A percentile compares a stretch with the other conserved stretches of the same genome.
These are phyloP conservation scores for Malthinus flaveolus DNA, from an alignment of 2,888 invertebrate genomes.

Conservation along the genomic window DNA sequence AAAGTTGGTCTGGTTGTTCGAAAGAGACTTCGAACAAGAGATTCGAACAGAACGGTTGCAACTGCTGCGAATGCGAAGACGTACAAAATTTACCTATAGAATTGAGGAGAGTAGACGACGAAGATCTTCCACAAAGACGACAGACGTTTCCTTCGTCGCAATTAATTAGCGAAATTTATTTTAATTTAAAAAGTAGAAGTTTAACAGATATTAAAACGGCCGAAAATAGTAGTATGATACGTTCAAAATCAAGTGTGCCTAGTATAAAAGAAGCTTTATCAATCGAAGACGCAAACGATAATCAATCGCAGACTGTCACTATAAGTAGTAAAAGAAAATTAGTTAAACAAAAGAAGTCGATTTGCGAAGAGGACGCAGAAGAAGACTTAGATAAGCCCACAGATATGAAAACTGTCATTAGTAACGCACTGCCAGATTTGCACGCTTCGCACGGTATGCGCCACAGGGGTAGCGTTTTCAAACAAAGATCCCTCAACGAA, in stretches of 20 bases:
- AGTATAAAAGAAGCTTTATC: slow-evolving; percentile 50
- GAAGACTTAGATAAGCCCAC: slow-evolving; percentile 68
- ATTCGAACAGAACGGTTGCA: slow-evolving; percentile 62
- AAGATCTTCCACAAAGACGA: slow-evolving; percentile 57
- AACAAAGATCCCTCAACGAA: slow-evolving; percentile 87
- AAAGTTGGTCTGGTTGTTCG: slow-evolving; percentile 68
- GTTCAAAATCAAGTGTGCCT: slow-evolving; percentile 77
- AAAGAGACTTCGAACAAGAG: slow-evolving; percentile 50
- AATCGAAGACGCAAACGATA: slow-evolving; percentile 30
- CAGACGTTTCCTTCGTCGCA: slow-evolving; percentile 59
- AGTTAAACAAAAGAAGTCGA: slow-evolving; percentile 85
- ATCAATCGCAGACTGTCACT: slow-evolving; percentile 27
- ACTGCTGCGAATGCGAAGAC: slow-evolving; percentile 64
- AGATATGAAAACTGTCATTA: slow-evolving; percentile 68
- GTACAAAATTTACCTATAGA: slow-evolving; percentile 86
- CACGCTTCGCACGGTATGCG: slow-evolving; percentile 58
- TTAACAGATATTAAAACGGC: slow-evolving; percentile 80
- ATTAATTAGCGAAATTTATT: slow-evolving; percentile 51
- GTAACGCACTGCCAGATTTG: slow-evolving; percentile 67
- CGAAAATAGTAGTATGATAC: slow-evolving; percentile 70
- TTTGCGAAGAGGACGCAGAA: slow-evolving; percentile 74
- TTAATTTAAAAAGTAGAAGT: slow-evolving; percentile 77
- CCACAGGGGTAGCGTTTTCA: slow-evolving; percentile 65
- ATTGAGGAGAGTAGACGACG: slow-evolving; percentile 76
- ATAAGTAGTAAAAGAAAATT: slow-evolving; percentile 64